phyloP scores from a whole-genome alignment of 1,140 invertebrate species.

The Nasonia giraulti region DNA sequence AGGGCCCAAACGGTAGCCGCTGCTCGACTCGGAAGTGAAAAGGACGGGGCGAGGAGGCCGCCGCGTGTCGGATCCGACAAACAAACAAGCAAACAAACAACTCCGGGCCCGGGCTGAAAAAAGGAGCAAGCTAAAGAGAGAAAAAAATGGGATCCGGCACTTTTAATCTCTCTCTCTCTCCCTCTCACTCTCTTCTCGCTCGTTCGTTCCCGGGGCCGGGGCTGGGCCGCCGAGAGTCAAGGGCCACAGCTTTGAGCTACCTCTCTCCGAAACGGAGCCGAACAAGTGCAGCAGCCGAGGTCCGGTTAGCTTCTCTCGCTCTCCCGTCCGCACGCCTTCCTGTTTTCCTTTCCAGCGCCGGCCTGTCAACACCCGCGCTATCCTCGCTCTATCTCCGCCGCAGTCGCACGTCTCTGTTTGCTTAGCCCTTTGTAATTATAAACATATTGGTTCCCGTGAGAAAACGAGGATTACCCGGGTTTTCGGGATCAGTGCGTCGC shows the following conservation, averaged over 20 bases:
- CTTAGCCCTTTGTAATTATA: conserved; percentile 15
- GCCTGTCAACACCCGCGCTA: conserved; percentile 25
- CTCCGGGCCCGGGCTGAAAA: conserved; percentile 40
- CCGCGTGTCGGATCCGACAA: conserved; percentile 58
- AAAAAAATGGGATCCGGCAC: conserved; percentile 56
- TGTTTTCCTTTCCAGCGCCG: not conserved
- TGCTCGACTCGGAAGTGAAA: conserved; percentile 2
- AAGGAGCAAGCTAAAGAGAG: conserved; percentile 57
- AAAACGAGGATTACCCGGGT: no score
- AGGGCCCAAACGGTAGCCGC: not conserved
- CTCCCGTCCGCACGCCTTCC: not conserved
- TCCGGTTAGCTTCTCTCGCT: not conserved
- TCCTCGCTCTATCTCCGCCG: not conserved
- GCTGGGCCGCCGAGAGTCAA: conserved; percentile 38
- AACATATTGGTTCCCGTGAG: not conserved
- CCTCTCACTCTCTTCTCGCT: conserved; percentile 20
- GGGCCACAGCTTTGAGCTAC: not conserved
- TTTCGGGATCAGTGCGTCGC: no score
- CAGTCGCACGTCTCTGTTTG: conserved; percentile 12
- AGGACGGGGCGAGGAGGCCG: not conserved
- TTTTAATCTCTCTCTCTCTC: no score
- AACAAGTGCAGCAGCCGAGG: conserved; percentile 60
- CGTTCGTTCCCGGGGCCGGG: conserved; percentile 43
- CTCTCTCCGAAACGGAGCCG: conserved; percentile 49
- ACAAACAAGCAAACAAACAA: conserved; percentile 28